A percentile compares a stretch with the other conserved stretches of the same genome.
phyloP scores from a whole-genome alignment of 1,140 invertebrate genomes.

The Hermatobates lingyangjiaoensis region DNA sequence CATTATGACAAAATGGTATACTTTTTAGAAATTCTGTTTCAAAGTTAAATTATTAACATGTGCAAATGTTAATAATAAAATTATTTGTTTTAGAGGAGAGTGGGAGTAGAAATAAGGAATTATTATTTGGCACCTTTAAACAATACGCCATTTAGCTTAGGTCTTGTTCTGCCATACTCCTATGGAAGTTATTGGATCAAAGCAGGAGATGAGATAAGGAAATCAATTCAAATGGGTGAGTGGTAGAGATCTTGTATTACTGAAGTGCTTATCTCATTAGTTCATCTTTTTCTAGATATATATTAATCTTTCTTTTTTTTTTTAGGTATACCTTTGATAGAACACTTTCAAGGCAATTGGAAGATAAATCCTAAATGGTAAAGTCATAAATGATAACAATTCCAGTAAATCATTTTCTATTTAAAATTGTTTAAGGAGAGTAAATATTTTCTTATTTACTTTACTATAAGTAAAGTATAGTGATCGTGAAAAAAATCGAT shows the following conservation, averaged over 20 bases:
- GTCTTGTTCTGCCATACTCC: constrained; percentile 53
- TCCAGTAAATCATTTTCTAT: too few species aligned
- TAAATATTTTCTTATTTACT: too few species aligned
- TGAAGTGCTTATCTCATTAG: background rate
- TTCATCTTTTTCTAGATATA: background rate
- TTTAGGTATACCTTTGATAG: constrained; percentile 26
- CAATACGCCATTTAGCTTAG: constrained; percentile 71
- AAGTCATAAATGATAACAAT: constrained; percentile 15
- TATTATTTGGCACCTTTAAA: constrained; percentile 66
- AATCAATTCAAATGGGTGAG: constrained; percentile 17
- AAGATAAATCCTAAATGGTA: constrained; percentile 74
- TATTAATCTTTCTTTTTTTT: constrained; percentile 4
- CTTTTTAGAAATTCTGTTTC: background rate
- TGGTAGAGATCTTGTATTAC: constrained; percentile 4
- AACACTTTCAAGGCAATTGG: constrained; percentile 54
- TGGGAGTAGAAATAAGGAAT: constrained; percentile 55
- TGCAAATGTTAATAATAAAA: background rate
- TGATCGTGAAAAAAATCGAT: too few species aligned
- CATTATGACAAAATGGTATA: constrained; percentile 59
- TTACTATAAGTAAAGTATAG: too few species aligned
- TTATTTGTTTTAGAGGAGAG: constrained; percentile 34
- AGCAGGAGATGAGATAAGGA: constrained; percentile 19
- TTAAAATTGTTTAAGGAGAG: too few species aligned
- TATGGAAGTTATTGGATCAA: constrained; percentile 60
- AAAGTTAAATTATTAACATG: background rate